phyloP scores from a whole-genome alignment of 1,140 invertebrate species.

The Rhysida immarginata region DNA sequence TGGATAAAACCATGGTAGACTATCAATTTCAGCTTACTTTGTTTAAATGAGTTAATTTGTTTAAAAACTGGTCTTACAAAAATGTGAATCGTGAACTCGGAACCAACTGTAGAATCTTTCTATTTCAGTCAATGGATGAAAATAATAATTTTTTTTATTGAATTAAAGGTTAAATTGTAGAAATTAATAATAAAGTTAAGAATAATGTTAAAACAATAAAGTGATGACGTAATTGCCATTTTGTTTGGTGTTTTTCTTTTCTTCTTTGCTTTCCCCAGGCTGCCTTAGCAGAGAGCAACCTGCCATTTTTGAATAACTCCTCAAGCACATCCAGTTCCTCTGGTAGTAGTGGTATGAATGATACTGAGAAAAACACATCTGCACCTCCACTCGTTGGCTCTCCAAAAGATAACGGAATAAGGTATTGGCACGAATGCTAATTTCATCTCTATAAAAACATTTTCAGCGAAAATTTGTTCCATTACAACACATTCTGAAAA shows the following conservation, averaged over 20 bases:
- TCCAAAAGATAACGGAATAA: constrained; percentile 2
- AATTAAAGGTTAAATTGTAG: too few species aligned
- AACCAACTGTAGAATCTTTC: too few species aligned
- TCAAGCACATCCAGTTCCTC: constrained; percentile 14
- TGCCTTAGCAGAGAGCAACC: constrained; percentile 45
- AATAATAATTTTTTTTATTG: too few species aligned
- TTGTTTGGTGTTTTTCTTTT: neutral
- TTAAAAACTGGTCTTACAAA: too few species aligned
- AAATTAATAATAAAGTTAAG: too few species aligned
- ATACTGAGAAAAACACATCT: neutral
- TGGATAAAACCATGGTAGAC: too few species aligned
- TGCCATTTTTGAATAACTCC: constrained; percentile 35
- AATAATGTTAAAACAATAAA: too few species aligned
- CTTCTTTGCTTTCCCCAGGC: constrained; percentile 34
- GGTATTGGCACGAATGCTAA: neutral
- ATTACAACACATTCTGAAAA: neutral
- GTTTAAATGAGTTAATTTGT: too few species aligned
- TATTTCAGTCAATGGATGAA: too few species aligned
- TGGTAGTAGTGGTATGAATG: neutral
- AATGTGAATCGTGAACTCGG: too few species aligned
- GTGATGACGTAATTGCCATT: too few species aligned
- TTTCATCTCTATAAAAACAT: neutral
- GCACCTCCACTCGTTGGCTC: neutral
- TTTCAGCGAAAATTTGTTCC: neutral
- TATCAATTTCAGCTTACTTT: too few species aligned